Percentiles rank a stretch among this genome's conserved stretches.
phyloP scores from a whole-genome alignment of 2,888 invertebrate species.

The Nomada goodeniana region DNA sequence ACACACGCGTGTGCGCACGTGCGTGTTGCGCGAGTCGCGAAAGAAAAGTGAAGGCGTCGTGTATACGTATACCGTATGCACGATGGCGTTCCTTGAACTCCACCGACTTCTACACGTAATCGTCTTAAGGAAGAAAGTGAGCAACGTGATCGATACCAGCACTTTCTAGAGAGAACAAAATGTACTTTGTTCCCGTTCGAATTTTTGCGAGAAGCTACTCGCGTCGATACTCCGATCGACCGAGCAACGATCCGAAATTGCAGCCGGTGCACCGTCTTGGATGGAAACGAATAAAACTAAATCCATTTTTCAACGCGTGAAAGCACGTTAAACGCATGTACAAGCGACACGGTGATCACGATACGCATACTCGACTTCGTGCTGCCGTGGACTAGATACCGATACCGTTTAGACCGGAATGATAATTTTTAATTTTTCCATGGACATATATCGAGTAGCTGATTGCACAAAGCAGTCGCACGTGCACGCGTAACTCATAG shows the following conservation, averaged over 20 bases:
- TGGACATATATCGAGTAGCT: neutral
- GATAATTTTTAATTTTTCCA: constrained; percentile 36
- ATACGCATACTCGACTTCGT: constrained; percentile 5
- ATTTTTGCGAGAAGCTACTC: constrained; percentile 5
- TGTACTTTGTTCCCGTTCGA: constrained; percentile 43
- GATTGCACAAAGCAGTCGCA: constrained; percentile 34
- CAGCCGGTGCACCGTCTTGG: constrained; percentile 5
- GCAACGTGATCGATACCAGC: constrained; percentile 64
- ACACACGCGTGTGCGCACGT: neutral
- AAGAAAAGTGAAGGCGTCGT: constrained; percentile 58
- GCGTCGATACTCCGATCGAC: neutral
- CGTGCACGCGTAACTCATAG: constrained; percentile 30
- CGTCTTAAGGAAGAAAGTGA: constrained; percentile 68
- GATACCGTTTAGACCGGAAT: constrained; percentile 26
- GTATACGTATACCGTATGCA: constrained; percentile 19
- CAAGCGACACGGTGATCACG: neutral
- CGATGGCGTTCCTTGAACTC: constrained; percentile 63
- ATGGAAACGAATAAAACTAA: constrained; percentile 8
- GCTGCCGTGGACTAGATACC: constrained; percentile 31
- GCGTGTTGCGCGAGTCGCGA: constrained; percentile 15
- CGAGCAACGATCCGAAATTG: constrained; percentile 1
- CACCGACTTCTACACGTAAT: constrained; percentile 58
- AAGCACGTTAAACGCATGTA: neutral
- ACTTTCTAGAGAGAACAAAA: constrained; percentile 58
- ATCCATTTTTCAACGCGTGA: neutral